Evolutionary conservation across 2,888 invertebrate species (phyloP), one percentile per base, ranked within the genome.

Genomic region (Embidobia sp.): DNA sequence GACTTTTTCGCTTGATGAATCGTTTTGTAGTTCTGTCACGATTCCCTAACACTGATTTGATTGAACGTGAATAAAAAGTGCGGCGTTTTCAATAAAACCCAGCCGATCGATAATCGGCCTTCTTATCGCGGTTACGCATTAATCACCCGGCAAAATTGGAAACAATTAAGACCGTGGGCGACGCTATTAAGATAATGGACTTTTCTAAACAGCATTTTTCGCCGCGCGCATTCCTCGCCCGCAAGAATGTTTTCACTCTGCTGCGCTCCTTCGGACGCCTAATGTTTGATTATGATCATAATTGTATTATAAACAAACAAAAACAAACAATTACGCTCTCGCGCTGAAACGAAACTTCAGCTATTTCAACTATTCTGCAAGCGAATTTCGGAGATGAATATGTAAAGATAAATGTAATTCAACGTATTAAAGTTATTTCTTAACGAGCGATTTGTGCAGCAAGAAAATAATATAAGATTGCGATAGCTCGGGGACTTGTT

Each of bases 111-210:
- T 72, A 63, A 63, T 63, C 55, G 63, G 57, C 33, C 42, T 48
- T 29, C 64, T 51, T 66, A 66, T 67, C 66, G 37, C 19, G 26
- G 31, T 11, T 33, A 6, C 37, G 42, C 63, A 59, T 61, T 63
- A 67, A 67, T 61, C 48, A 53, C 29, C 8, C 8, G n/a, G 10
- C 40, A 26, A 74, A 74, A 74, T 67, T 74, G 55, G 37, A 67
- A 74, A 67, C 61, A 61, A 67, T 74, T 67, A 74, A 59, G 40
- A 37, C 15, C 11, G 51, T 10, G 40, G 48, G 8, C 37, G 27
- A 13, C 35, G 42, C 57, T 31, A 64, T 64, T 42, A 59, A 57
- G 57, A 49, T 64, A 73, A 73, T 73, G 57, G 26, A 64, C 48
- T 73, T 73, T 49, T 64, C 35, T 63, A 49, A 64, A 49, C 55